Conservation (phyloP, 2,113 vertebrate genomes). For the Plecturocebus donacophilus region DNA sequence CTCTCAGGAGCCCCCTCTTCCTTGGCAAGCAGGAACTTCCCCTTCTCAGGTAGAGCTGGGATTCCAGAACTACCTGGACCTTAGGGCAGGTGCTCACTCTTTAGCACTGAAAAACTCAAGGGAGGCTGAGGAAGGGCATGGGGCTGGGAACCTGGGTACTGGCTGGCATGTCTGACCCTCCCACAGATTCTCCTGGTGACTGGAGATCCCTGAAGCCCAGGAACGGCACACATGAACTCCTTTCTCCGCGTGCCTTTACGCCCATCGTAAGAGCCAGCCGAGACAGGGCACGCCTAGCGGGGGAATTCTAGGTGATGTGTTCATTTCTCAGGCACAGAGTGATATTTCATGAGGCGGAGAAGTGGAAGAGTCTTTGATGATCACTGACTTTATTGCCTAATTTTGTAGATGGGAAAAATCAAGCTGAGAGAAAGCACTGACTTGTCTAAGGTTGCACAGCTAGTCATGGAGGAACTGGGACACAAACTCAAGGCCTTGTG, state of each 20-base stretch:
- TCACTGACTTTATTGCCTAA: background rate
- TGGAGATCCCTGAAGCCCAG: background rate
- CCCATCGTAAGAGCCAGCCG: background rate
- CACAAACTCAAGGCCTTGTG: background rate
- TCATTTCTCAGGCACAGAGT: background rate
- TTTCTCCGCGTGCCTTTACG: background rate
- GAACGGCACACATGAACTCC: background rate
- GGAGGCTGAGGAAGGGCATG: background rate
- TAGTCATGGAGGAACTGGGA: background rate
- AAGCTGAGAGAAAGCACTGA: background rate
- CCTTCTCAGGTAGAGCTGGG: background rate
- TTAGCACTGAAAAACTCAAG: background rate
- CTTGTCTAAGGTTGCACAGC: background rate
- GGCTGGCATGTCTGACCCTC: accelerated
- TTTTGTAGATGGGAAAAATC: background rate
- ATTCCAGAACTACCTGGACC: background rate
- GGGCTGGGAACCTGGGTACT: background rate
- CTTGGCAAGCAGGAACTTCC: background rate
- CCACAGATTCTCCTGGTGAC: background rate
- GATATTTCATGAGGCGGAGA: background rate
- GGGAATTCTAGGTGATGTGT: background rate
- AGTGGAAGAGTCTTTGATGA: background rate
- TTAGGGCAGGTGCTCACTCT: background rate
- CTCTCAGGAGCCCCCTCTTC: background rate
- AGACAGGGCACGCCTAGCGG: accelerated